A percentile compares a stretch with the other conserved stretches of the same genome.
Conservation (phyloP, 2,797 vertebrate species). For the Cyclura pinguis region DNA sequence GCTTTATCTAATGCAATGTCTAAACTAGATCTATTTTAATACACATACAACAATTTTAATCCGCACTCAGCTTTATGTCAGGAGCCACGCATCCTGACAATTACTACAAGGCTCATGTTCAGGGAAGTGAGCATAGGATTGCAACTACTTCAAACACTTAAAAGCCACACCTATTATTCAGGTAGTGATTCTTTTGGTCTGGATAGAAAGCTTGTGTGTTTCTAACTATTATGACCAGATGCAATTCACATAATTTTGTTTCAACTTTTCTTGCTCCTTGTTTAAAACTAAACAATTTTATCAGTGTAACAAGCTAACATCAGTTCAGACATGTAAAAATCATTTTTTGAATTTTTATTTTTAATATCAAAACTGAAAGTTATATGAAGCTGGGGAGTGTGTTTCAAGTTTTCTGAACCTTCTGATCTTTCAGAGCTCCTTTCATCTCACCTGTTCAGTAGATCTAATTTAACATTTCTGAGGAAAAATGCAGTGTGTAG, state of each 20-base stretch:
- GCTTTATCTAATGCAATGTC: too few relatives aligned
- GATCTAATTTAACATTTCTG: neutral
- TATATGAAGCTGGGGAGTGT: neutral
- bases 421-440: neutral
- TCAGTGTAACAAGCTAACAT: neutral
- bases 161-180: too few relatives aligned
- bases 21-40: too few relatives aligned
- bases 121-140: neutral
- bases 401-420: neutral
- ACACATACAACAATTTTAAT: too few relatives aligned
- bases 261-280: neutral
- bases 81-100: too few relatives aligned
- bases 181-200: neutral
- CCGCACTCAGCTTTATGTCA: too few relatives aligned
- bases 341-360: neutral
- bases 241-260: neutral
- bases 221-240: neutral
- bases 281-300: neutral
- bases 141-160: neutral
- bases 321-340: neutral
- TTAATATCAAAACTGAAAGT: neutral
- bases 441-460: neutral
- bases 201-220: neutral
- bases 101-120: neutral
- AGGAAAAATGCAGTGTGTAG: constrained; percentile 27